These are phyloP conservation scores for Naja naja DNA, from an alignment of 2,113 vertebrate genomes.

Conservation along the genomic window DNA sequence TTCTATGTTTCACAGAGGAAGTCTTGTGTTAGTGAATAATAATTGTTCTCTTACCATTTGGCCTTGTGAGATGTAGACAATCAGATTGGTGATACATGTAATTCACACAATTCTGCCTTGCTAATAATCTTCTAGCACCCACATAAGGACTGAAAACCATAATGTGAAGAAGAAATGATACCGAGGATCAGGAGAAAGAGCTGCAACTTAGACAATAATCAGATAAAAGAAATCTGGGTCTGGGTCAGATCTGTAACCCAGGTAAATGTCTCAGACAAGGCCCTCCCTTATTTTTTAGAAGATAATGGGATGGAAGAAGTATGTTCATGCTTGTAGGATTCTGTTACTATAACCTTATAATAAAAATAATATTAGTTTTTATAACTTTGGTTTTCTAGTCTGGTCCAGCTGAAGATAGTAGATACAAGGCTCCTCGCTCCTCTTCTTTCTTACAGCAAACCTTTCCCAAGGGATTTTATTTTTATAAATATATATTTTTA, in stretches of 20 bases:
- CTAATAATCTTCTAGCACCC: neutral
- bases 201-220: neutral
- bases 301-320: neutral
- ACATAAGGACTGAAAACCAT: neutral
- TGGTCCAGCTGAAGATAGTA: neutral
- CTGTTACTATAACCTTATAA: neutral
- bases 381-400: neutral
- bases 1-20: neutral
- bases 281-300: neutral
- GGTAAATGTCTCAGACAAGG: neutral
- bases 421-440: neutral
- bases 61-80: neutral
- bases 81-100: neutral
- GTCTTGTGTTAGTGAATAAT: neutral
- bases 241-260: neutral
- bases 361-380: neutral
- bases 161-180: neutral
- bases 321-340: neutral
- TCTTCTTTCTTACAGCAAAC: neutral
- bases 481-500: neutral
- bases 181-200: neutral
- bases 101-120: neutral
- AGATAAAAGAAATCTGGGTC: neutral
- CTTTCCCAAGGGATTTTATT: neutral
- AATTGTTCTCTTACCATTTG: neutral